Base-by-base conservation (phyloP, 2,888 invertebrate species). In the Mythimna lalbum region DNA sequence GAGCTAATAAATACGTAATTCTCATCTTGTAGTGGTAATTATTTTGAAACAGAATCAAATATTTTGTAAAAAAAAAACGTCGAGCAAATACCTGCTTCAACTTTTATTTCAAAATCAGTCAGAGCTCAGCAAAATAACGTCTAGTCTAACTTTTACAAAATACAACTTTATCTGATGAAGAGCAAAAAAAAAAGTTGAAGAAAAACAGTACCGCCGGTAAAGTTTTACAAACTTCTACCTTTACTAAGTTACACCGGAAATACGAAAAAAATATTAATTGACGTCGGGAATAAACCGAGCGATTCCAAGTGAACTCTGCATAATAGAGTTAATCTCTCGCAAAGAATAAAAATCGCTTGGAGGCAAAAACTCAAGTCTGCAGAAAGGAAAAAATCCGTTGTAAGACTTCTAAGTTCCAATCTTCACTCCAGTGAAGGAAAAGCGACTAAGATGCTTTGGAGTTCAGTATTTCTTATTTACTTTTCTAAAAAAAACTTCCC, bases 381-480 rank as follows among this genome's bases (percentile, higher is more conserved):
- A 61, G 43, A 39, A 62, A 59, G 7, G 59, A 77, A 80, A 82
- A 81, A 71, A 65, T 62, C 43, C 31, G 36, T 60, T 33, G 69
- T 69, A 66, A 73, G 64, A 62, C 70, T 76, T 56, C 21, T 39
- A 61, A 56, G 60, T 52, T 61, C 64, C 79, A 81, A 83, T 80
- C 71, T 76, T 63, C 62, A 62, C 63, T 76, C 33, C 62, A 66
- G 52, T 50, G 50, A 64, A 68, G 70, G 57, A 69, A 73, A 69
- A 70, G 59, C 65, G 63, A 69, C 75, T 75, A 67, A 77, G 60
- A 79, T 71, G 76, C 76, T 82, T 82, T 75, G 75, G 74, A 81
- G 57, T 78, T 78, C 61, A 82, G 80, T 81, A 84, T 87, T 86
- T 83, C 79, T 85, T 85, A 81, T 87, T 85, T 84, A 82, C 79